These are phyloP conservation scores for Pterostichus niger DNA, from an alignment of 2,888 invertebrate species.

Conservation along the genomic window DNA sequence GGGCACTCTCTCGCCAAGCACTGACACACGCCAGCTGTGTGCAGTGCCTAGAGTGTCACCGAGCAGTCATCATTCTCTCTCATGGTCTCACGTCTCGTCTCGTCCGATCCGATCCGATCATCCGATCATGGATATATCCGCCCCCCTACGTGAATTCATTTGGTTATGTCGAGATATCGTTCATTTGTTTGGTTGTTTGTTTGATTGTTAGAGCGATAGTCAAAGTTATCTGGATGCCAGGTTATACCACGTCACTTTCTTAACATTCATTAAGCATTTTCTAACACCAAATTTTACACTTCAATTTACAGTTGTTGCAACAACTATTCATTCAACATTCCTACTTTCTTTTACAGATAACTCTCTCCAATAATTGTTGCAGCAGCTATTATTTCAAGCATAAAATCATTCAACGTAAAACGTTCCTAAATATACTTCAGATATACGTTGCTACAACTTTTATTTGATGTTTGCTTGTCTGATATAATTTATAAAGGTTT, in stretches of 20 bases:
- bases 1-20: constrained; percentile 77
- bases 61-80: constrained; percentile 64
- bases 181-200: constrained; percentile 35
- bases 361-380: too few species aligned
- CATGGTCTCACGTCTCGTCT: constrained; percentile 32
- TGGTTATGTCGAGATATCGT: constrained; percentile 34
- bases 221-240: neutral
- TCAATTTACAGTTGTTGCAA: too few species aligned
- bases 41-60: constrained; percentile 72
- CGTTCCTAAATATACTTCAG: too few species aligned
- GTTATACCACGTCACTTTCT: neutral
- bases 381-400: too few species aligned
- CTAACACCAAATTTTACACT: too few species aligned
- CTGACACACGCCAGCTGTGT: constrained; percentile 72
- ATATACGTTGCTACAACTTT: too few species aligned
- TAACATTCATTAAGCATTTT: neutral
- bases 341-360: too few species aligned
- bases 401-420: too few species aligned
- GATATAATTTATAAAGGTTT: too few species aligned
- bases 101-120: constrained; percentile 36
- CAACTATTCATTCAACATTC: too few species aligned
- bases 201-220: constrained; percentile 54
- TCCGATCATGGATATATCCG: constrained; percentile 42
- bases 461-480: too few species aligned
- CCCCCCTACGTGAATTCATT: constrained; percentile 54